Base-by-base conservation (phyloP, 2,797 vertebrate species). In the Allobates femoralis region DNA sequence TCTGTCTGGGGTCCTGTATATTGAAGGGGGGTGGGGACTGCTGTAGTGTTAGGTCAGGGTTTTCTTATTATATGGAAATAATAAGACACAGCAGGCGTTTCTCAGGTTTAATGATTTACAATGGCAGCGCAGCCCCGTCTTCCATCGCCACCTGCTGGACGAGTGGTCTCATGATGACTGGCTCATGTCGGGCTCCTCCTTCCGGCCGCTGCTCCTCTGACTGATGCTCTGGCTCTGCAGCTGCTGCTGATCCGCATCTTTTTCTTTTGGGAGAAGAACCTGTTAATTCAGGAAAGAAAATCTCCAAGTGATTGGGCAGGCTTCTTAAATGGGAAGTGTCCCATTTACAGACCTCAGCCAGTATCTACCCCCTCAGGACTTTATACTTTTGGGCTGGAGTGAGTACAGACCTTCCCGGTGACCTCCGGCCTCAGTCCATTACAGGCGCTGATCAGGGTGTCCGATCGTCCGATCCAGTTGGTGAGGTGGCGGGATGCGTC, bases 341-440 rank as follows among this genome's bases (percentile, higher is more conserved):
- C 18, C 21, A 6, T 21, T 58, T 19, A 3, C 55, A 18, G 18
- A 56, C 16, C 55, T 56, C 19, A 21, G 19, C 2, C 19, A 6
- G 55, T 19, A 18, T 56, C 55, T 56, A 5, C 19, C 10, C 41
- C 41, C n/a, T n/a, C n/a, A n/a, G n/a, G n/a, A n/a, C n/a, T n/a
- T n/a, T n/a, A n/a, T n/a, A n/a, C n/a, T n/a, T n/a, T n/a, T n/a
- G n/a, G n/a, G n/a, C n/a, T n/a, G n/a, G n/a, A n/a, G n/a, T 30
- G 28, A 10, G 21, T 5, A 79, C 34, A 15, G 77, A 93, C 94
- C 92, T 91, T 91, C 80, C 94, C 94, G 0, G 87, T 79, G 76
- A 94, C 66, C 50, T 90, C 77, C 0, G 92, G 91, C 3, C 10
- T 5, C 51, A 93, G 89, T 30, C 94, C 93, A 0, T 94, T 94